Evolutionary conservation across 2,113 vertebrate genomes (phyloP).

Genomic region (Ginglymostoma cirratum): DNA sequence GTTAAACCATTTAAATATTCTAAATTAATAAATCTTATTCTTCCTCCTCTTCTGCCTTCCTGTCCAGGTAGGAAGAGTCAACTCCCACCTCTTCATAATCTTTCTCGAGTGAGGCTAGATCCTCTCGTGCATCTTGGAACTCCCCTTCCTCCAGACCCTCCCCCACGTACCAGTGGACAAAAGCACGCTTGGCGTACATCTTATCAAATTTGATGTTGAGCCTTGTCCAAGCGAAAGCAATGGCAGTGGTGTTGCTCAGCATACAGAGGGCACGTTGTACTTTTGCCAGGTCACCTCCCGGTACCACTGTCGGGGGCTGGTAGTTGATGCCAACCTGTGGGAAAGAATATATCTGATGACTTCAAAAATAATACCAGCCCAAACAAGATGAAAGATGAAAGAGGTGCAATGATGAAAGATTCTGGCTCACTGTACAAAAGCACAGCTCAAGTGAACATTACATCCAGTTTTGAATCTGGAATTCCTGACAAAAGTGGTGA

Average conservation of each 20-base stretch:
- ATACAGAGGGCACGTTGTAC: neutral
- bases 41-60: conserved; percentile 1
- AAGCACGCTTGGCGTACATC: neutral
- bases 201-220: neutral
- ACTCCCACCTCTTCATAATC: neutral
- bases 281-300: conserved; percentile 23
- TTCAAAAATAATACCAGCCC: neutral
- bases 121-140: neutral
- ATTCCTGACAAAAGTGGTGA: neutral
- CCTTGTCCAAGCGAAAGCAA: neutral
- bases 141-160: neutral
- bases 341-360: neutral
- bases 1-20: neutral
- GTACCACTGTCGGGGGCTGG: conserved; percentile 33
- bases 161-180: neutral
- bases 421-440: too few species aligned
- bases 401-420: too few species aligned
- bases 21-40: conserved; percentile 4
- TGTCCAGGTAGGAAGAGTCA: neutral
- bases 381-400: too few species aligned
- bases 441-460: neutral
- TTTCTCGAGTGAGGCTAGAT: neutral
- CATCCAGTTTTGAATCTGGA: neutral
- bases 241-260: conserved; percentile 3
- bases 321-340: conserved; percentile 38